A percentile compares a stretch with the other conserved stretches of the same genome.
Evolutionary conservation across 2,113 vertebrate genomes (phyloP).

Genomic region (Hyla sarda): DNA sequence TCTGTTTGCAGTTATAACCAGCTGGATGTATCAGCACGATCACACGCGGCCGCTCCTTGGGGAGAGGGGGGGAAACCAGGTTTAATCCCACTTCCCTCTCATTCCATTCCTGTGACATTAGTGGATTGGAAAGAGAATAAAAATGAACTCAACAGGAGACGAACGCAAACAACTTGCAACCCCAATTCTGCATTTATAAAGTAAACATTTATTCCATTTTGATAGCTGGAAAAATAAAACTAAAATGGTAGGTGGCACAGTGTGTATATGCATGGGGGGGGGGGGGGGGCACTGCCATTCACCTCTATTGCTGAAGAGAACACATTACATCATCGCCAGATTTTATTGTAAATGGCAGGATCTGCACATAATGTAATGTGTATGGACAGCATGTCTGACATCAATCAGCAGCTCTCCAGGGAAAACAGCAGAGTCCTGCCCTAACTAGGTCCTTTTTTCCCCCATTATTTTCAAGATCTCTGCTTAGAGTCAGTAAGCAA

Average conservation of each 20-base stretch:
- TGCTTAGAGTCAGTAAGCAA: neutral
- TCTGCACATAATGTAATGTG: neutral
- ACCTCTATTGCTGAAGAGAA: too few species aligned
- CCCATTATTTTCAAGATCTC: neutral
- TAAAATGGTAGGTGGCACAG: neutral
- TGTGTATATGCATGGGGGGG: too few species aligned
- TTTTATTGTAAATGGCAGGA: neutral
- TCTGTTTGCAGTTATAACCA: constrained; percentile 42
- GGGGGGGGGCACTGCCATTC: too few species aligned
- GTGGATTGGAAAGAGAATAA: neutral
- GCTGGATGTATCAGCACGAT: constrained; percentile 6
- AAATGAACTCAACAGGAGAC: neutral
- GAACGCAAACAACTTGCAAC: neutral
- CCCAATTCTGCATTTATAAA: neutral
- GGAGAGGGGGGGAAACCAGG: neutral
- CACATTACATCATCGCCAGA: neutral
- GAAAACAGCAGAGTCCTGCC: neutral
- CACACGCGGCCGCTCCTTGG: neutral
- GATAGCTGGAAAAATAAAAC: neutral
- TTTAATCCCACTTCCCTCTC: constrained; percentile 27
- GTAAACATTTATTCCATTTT: neutral
- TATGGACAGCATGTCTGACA: neutral
- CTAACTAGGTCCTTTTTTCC: neutral
- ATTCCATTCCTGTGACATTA: constrained; percentile 44
- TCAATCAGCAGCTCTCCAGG: neutral